Conservation (phyloP, 2,888 invertebrate species). For the Heliconius ethilla region DNA sequence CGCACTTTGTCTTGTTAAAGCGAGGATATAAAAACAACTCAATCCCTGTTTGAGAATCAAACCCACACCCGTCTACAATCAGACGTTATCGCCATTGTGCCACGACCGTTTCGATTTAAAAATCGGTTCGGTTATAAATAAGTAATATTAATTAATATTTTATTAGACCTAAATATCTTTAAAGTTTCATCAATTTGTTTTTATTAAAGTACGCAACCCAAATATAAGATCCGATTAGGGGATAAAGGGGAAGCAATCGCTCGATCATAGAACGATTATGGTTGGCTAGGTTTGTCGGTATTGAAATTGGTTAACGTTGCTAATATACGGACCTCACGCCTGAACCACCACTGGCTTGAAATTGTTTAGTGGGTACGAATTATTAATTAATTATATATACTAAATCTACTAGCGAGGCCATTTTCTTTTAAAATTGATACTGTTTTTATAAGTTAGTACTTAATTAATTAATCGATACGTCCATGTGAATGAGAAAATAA, state of each 20-base stretch:
- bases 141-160: not conserved
- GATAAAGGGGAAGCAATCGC: slow-evolving; percentile 26
- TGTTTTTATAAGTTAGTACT: not conserved
- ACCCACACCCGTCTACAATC: not conserved
- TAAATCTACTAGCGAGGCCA: not conserved
- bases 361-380: slow-evolving; percentile 10
- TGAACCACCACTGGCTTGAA: not conserved
- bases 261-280: slow-evolving; percentile 27
- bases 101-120: not conserved
- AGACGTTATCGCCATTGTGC: too few species aligned
- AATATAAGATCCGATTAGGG: slow-evolving; percentile 23
- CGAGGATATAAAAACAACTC: not conserved
- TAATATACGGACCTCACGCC: slow-evolving; percentile 24
- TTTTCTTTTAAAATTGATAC: too few species aligned
- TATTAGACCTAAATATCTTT: not conserved
- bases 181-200: slow-evolving; percentile 6
- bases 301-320: slow-evolving; percentile 22
- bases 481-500: not conserved
- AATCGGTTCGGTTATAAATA: too few species aligned
- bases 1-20: not conserved
- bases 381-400: not conserved
- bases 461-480: not conserved
- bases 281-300: slow-evolving; percentile 3
- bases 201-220: slow-evolving; percentile 13
- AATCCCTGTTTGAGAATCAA: not conserved